These are phyloP conservation scores for Proterorhinus semilunaris DNA, from an alignment of 2,113 vertebrate genomes.

Conservation along the genomic window DNA sequence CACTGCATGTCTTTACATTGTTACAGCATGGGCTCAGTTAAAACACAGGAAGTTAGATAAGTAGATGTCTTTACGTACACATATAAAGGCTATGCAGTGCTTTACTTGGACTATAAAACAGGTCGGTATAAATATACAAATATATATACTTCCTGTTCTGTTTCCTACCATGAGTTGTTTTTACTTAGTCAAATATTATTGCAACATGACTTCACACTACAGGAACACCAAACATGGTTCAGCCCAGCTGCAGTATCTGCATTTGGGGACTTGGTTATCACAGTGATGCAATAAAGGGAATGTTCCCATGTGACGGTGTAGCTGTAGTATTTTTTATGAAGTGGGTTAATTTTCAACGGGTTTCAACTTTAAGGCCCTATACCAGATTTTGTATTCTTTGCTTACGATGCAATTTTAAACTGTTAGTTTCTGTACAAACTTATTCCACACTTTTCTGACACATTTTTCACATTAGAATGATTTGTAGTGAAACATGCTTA, in stretches of 20 bases:
- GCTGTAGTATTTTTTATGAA: not conserved
- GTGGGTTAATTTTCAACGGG: too few relatives aligned
- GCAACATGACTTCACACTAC: slow-evolving; percentile 40
- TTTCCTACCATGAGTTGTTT: slow-evolving; percentile 9
- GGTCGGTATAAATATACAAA: not conserved
- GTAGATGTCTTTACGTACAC: not conserved
- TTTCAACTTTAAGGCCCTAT: too few relatives aligned
- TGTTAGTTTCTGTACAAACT: too few relatives aligned
- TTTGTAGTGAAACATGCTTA: too few relatives aligned
- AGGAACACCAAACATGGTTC: slow-evolving; percentile 33
- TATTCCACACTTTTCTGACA: too few relatives aligned
- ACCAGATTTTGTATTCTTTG: too few relatives aligned
- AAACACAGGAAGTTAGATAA: not conserved
- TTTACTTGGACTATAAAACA: not conserved
- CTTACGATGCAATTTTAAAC: too few relatives aligned
- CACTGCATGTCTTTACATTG: too few relatives aligned
- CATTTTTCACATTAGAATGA: too few relatives aligned
- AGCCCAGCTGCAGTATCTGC: slow-evolving; percentile 45
- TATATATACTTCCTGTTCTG: slow-evolving; percentile 3
- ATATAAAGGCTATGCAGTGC: not conserved
- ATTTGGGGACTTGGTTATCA: slow-evolving; percentile 35
- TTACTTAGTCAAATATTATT: slow-evolving; percentile 57
- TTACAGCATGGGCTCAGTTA: too few relatives aligned
- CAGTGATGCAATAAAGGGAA: slow-evolving; percentile 17
- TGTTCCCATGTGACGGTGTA: slow-evolving; percentile 34